Evolutionary conservation across 2,797 vertebrate species (phyloP), one percentile per base, ranked within the genome.

Genomic region (Hozukius guyotensis): DNA sequence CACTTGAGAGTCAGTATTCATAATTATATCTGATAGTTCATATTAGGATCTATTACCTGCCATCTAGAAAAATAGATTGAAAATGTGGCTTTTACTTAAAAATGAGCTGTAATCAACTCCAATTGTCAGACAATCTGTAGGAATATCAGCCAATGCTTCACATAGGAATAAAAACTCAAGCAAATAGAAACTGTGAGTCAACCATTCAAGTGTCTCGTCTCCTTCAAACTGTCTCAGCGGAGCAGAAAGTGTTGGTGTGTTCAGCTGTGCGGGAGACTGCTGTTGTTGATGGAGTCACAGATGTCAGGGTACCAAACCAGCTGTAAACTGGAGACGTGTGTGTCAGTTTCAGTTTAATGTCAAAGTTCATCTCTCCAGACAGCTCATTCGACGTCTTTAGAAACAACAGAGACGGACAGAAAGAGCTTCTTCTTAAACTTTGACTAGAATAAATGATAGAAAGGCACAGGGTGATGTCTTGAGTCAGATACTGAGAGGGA

Each of bases 1-100:
- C 80, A 85, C 89, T 90, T 88, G 72, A 87, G 82, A 91, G 87
- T 77, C 83, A 81, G 67, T 74, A 85, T 89, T 78, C 66, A 68
- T 91, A 89, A 93, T 93, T 87, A 84, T 36, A 36, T 22, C 16
- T 7, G 24, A 46, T 27, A 31, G 10, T 29, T 12, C 18, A 52
- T 2, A 13, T 31, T n/a, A 29, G 25, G 25, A 13, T 29, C 24
- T 2, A 13, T 27, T 18, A 46, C 18, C 38, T 6, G 18, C 12
- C 42, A 29, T 25, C 8, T 16, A 24, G n/a, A 73, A 73, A 57
- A 64, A 52, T 42, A 53, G 36, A 68, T 4, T 12, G 3, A 29
- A 52, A 65, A 59, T 11, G 8, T 34, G 49, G 0, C 18, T 24
- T 53, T 56, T 12, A 31, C 53, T 57, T 27, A 4, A 64, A 75